Evolutionary conservation across 2,113 vertebrate genomes (phyloP).

Genomic region (Oncorhynchus keta): DNA sequence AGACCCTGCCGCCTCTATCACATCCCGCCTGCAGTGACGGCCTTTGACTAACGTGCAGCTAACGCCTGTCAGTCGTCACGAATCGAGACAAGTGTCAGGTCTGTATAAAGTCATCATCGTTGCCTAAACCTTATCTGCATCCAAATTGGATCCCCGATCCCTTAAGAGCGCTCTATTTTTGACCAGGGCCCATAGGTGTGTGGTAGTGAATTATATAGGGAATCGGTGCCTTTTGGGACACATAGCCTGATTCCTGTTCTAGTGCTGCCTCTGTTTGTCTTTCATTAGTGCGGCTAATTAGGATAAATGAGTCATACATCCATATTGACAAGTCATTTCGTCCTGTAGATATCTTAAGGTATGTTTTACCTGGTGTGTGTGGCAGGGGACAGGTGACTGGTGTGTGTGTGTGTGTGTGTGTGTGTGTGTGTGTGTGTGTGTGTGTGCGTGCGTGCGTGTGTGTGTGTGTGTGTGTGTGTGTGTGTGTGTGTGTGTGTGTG

Average conservation of each 20-base stretch:
- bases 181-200: too few species aligned
- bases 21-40: slow-evolving; percentile 23
- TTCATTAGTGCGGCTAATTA: slow-evolving; percentile 47
- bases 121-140: slow-evolving; percentile 11
- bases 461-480: slow-evolving; percentile 37
- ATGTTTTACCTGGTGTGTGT: not conserved
- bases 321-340: slow-evolving; percentile 46
- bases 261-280: slow-evolving; percentile 17
- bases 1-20: slow-evolving; percentile 15
- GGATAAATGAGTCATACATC: slow-evolving; percentile 53
- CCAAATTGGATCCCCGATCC: too few species aligned
- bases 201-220: too few species aligned
- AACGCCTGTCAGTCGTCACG: slow-evolving; percentile 28
- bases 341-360: slow-evolving; percentile 21
- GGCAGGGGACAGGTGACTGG: slow-evolving; percentile 26
- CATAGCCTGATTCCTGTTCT: slow-evolving; percentile 9
- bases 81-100: slow-evolving; percentile 52
- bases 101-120: slow-evolving; percentile 41
- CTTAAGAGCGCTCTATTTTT: too few species aligned
- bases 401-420: too few species aligned
- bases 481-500: not conserved
- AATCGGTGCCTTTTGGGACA: too few species aligned
- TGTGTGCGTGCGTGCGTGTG: too few species aligned
- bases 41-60: slow-evolving; percentile 47
- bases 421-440: too few species aligned